Percentiles rank a stretch among this genome's conserved stretches.
Evolutionary conservation across 2,797 vertebrate species (phyloP).

Genomic region (Sebastes oblongus): DNA sequence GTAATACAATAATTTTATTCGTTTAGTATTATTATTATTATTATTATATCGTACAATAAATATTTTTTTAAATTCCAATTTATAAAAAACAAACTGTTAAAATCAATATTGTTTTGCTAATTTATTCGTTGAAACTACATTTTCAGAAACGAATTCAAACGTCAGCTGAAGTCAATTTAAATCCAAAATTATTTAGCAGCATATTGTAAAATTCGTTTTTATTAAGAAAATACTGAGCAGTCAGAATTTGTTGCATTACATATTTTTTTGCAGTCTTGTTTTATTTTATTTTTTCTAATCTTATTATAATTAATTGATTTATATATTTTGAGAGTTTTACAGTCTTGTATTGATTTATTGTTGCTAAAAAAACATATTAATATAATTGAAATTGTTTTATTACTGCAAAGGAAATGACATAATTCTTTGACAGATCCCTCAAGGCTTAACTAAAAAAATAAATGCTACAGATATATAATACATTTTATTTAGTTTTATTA

Average conservation of each 20-base stretch:
- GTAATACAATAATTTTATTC: not conserved
- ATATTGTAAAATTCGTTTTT: constrained; percentile 8
- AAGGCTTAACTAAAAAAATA: not conserved
- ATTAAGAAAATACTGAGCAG: not conserved
- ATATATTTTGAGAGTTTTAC: not conserved
- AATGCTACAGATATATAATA: not conserved
- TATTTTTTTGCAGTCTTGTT: not conserved
- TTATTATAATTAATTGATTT: not conserved
- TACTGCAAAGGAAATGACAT: not conserved
- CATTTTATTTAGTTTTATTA: not conserved
- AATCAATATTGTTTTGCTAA: not conserved
- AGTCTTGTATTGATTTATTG: constrained; percentile 9
- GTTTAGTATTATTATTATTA: not conserved
- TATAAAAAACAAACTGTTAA: not conserved
- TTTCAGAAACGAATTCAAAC: constrained; percentile 47
- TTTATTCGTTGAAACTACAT: constrained; percentile 17
- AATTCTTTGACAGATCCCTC: not conserved
- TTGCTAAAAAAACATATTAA: constrained; percentile 1
- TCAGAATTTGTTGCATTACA: not conserved
- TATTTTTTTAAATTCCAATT: not conserved
- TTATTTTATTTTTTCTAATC: not conserved
- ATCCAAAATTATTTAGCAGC: not conserved
- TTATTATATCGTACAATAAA: not conserved
- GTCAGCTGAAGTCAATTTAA: not conserved
- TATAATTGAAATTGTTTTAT: constrained; percentile 5